Percentiles rank a stretch among this genome's conserved stretches.
phyloP scores from a whole-genome alignment of 2,888 invertebrate genomes.

The Tineola bisselliella region DNA sequence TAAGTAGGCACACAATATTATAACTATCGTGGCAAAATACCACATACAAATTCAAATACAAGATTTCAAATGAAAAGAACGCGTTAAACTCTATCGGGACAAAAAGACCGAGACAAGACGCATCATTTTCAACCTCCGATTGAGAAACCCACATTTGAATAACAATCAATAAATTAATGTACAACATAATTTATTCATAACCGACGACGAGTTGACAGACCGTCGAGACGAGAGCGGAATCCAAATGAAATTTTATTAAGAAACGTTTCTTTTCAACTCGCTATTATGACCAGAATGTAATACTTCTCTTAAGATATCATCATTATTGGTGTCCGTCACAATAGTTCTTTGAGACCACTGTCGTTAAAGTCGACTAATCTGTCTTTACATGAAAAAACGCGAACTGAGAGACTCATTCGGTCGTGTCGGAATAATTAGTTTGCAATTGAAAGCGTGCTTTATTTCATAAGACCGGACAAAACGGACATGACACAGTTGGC shows the following conservation, averaged over 20 bases:
- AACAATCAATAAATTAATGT: conserved; percentile 69
- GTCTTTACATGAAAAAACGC: conserved; percentile 61
- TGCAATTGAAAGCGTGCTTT: conserved; percentile 66
- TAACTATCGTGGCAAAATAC: not conserved
- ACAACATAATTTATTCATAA: conserved; percentile 61
- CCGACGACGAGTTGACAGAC: conserved; percentile 43
- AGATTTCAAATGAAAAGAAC: conserved; percentile 4
- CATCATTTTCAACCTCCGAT: conserved; percentile 53
- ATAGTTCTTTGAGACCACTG: conserved; percentile 48
- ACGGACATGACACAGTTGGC: conserved; percentile 58
- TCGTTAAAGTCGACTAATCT: conserved; percentile 64
- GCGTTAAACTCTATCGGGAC: not conserved
- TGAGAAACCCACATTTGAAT: conserved; percentile 65
- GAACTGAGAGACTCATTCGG: conserved; percentile 55
- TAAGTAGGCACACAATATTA: not conserved
- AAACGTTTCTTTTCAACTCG: conserved; percentile 52
- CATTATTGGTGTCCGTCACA: conserved; percentile 53
- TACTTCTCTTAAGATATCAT: conserved; percentile 61
- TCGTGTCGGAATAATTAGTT: conserved; percentile 67
- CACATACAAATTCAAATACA: not conserved
- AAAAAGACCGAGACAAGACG: conserved; percentile 4
- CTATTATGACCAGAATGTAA: conserved; percentile 53
- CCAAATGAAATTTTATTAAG: conserved; percentile 63
- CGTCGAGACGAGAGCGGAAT: conserved; percentile 54
- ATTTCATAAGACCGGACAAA: conserved; percentile 59